Base-by-base conservation (phyloP, 92 coral and sea anemone species). In the Actinernus sp. region DNA sequence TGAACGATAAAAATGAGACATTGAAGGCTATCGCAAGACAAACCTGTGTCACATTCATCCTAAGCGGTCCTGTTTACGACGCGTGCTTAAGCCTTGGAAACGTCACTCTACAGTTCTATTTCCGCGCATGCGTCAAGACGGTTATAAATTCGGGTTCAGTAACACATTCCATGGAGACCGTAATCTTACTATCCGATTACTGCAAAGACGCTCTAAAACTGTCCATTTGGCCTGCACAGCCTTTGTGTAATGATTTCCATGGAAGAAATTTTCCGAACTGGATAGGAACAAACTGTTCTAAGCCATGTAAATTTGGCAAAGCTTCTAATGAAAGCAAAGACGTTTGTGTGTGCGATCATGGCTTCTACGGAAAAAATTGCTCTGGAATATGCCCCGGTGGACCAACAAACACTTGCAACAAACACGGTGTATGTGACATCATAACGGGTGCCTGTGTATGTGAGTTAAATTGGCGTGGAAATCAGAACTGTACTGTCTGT, bases 361-460 rank as follows among this genome's bases (percentile, higher is more conserved):
- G 97, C 22, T 95, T 64, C 45, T 91, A 74, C 51, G 99, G 99
- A 28, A 56, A 4, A 39, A 86, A 88, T 56, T 95, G 99, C 70
- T 82, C 97, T 7, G 64, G 82, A 3, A 61, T 86, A 26, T 95
- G 99, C 50, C 99, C 99, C 12, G 97, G 99, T 41, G 99, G 99
- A 10, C 45, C 79, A 16, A 64, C 71, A 20, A 68, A 86, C 50
- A 73, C 85, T 1, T 95, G 99, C 63, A 83, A 84, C 65, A 73
- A 71, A 14, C 97, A 81, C 48, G 99, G 99, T 3, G 41, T 71
- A 43, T 95, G 99, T 58, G 80, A 84, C 67, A 65, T 73, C 37
- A 60, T 22, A 45, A 63, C 76, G 21, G 99, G 99, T 25, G 37
- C 33, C 48, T 95, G 99, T 31, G 14, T 32, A 2, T 95, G 99